phyloP scores from a whole-genome alignment of 2,797 vertebrate species.

The Gambusia yucatana region DNA sequence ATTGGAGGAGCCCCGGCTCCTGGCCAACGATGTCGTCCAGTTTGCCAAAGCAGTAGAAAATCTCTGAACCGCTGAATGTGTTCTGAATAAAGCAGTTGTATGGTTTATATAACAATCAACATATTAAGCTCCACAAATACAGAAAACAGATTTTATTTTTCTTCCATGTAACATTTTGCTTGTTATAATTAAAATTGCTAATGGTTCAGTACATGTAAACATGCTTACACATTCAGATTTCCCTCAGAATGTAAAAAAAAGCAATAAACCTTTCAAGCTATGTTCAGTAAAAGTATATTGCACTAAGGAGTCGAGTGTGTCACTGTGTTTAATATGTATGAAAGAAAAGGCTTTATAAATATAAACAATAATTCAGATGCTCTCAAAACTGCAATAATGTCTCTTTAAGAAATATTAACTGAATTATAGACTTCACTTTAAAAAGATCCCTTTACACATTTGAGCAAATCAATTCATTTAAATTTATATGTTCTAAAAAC shows the following conservation, averaged over 20 bases:
- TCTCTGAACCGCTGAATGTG: constrained; percentile 29
- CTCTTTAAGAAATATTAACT: not conserved
- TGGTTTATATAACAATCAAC: constrained; percentile 11
- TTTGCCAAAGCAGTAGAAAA: constrained; percentile 86
- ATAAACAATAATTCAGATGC: constrained; percentile 6
- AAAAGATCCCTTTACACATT: constrained; percentile 6
- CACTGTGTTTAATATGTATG: constrained; percentile 16
- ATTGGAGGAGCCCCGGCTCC: constrained; percentile 87
- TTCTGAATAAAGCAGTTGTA: not conserved
- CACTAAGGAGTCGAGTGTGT: constrained; percentile 30
- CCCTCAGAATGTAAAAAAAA: constrained; percentile 15
- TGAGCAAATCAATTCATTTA: constrained; percentile 12
- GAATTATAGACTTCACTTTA: constrained; percentile 9
- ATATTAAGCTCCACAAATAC: constrained; percentile 3
- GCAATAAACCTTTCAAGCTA: constrained; percentile 29
- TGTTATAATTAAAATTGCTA: constrained; percentile 14
- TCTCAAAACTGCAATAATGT: not conserved
- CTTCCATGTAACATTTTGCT: not conserved
- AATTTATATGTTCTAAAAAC: constrained; percentile 20
- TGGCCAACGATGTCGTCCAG: constrained; percentile 83
- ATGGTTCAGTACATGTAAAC: constrained; percentile 42
- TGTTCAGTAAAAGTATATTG: constrained; percentile 47
- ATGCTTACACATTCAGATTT: constrained; percentile 10
- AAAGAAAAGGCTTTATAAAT: constrained; percentile 37
- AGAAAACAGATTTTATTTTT: not conserved